Base-by-base conservation (phyloP, 2,797 vertebrate genomes). In the Malacoctenus gilli region DNA sequence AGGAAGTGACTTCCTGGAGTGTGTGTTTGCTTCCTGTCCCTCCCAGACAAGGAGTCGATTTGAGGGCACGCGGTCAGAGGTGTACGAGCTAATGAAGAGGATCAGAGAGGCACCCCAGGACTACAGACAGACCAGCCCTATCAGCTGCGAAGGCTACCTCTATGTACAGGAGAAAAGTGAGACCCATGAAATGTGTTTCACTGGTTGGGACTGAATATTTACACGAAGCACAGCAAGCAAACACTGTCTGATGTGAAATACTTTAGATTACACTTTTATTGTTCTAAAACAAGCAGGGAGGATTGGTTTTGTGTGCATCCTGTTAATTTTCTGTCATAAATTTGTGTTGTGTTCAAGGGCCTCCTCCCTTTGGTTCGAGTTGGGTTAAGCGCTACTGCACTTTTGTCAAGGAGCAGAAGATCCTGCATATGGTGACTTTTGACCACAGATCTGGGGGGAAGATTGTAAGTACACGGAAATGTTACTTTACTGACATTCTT, bases 351-450 rank as follows among this genome's bases (percentile, higher is more conserved):
- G 8, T 68, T 51, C 20, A 44, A 99, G 97, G 97, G 49, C 96
- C 97, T 2, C 94, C 96, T 59, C 97, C 97, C 0, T 99, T 99
- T 62, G 96, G 97, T 56, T 99, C 96, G 74, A 99, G 94, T 21
- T 99, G 97, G 97, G 95, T 98, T 55, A 98, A 99, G 79, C 95
- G 96, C 66, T 99, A 98, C 79, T 95, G 94, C 84, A 97, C 91
- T 1, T 97, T 96, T 40, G 94, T 93, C 56, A 98, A 98, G 59
- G 93, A 96, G 28, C 93, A 96, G 71, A 98, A 98, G 85, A 94
- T 94, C 48, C 93, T 99, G 60, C 92, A 94, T 72, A 95, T 99
- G 93, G 89, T 97, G 77, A 96, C 96, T 0, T 99, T 95, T 65
- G 97, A 99, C 71, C 97, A 98, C 86, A 91, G 94, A 91, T 97